These are phyloP conservation scores for Dipodomys ordii DNA, from an alignment of 2,113 vertebrate species.

Conservation along the genomic window DNA sequence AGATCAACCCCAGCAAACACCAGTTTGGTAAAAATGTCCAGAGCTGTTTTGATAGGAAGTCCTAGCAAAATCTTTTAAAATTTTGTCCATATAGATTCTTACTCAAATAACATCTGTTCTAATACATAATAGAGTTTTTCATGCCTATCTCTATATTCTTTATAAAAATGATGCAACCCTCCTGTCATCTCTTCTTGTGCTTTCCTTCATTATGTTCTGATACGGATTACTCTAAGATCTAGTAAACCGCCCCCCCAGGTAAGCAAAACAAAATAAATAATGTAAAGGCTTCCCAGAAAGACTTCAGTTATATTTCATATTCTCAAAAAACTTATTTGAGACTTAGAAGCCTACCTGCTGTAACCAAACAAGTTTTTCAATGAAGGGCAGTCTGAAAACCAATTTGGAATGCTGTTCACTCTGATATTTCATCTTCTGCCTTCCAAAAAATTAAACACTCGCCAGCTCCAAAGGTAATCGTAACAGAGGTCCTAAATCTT, in stretches of 20 bases:
- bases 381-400: constrained; percentile 51
- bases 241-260: not conserved
- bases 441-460: constrained; percentile 53
- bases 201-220: not conserved
- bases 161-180: not conserved
- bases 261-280: not conserved
- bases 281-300: constrained; percentile 26
- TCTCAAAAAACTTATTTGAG: not conserved
- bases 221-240: not conserved
- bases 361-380: not conserved
- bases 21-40: not conserved
- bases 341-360: constrained; percentile 27
- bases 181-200: not conserved
- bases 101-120: not conserved
- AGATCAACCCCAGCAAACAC: not conserved
- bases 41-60: not conserved
- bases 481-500: not conserved
- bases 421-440: not conserved
- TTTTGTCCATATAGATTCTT: not conserved
- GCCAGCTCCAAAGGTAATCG: constrained; percentile 15
- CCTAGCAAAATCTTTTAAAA: not conserved
- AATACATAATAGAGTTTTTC: not conserved
- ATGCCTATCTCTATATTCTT: not conserved
- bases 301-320: not conserved
- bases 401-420: constrained; percentile 44